Evolutionary conservation across 2,113 vertebrate genomes (phyloP).

Genomic region (Phodopus roborovskii): DNA sequence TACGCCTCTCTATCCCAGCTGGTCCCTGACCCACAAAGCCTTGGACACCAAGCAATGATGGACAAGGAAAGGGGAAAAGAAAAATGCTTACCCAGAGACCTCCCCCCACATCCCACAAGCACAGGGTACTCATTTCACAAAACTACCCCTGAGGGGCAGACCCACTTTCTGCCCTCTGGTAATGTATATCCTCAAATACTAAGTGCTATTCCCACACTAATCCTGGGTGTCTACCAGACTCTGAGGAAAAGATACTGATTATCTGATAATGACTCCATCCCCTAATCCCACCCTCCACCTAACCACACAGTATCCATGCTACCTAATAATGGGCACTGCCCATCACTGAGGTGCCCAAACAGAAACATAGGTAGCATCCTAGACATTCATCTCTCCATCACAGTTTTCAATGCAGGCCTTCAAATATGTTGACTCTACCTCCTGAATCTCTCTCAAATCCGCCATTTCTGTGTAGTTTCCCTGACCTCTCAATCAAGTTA

Average conservation of each 20-base stretch:
- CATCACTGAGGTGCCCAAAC: neutral
- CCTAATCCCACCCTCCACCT: too few species aligned
- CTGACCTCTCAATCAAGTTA: neutral
- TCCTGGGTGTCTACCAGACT: neutral
- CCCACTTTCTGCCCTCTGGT: neutral
- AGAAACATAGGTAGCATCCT: neutral
- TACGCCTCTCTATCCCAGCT: neutral
- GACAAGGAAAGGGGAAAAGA: neutral
- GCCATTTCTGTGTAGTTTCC: neutral
- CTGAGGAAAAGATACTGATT: neutral
- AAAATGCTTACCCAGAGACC: neutral
- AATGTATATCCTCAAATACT: conserved; percentile 5
- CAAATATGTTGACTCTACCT: neutral
- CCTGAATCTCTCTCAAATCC: neutral
- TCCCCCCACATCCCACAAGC: neutral
- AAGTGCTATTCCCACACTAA: neutral
- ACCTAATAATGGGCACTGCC: neutral
- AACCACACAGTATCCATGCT: neutral
- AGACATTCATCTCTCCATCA: neutral
- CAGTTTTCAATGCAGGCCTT: neutral
- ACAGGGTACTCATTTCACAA: neutral
- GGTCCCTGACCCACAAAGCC: neutral
- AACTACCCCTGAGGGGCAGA: neutral
- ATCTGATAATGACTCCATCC: neutral
- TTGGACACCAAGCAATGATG: neutral